Conservation (phyloP, 1,140 invertebrate species). For the Asbolus verrucosus region DNA sequence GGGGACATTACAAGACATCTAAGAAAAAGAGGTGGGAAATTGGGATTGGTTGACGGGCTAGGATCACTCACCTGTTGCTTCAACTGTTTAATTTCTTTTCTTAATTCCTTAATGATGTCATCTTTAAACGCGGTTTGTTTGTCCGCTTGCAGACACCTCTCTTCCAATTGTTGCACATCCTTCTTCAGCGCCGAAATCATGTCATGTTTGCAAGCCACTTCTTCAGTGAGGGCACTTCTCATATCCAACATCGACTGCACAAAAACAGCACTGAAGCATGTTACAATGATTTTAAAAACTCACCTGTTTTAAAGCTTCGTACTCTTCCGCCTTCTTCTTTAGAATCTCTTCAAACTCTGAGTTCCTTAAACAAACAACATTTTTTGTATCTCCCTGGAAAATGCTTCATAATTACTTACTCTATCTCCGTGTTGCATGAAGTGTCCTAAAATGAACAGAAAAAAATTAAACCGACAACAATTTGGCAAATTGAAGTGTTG, state of each 20-base stretch:
- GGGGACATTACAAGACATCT: not conserved
- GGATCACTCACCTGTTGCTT: conserved; percentile 55
- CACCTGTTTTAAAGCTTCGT: conserved; percentile 53
- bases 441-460: not conserved
- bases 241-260: conserved; percentile 63
- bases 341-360: conserved; percentile 36
- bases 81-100: conserved; percentile 66
- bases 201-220: conserved; percentile 69
- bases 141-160: conserved; percentile 65
- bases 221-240: conserved; percentile 65
- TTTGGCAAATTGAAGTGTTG: not conserved
- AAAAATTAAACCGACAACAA: too few relatives aligned
- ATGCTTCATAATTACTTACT: conserved; percentile 5
- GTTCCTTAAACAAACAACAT: conserved; percentile 13
- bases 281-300: too few relatives aligned
- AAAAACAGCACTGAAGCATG: too few relatives aligned
- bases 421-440: not conserved
- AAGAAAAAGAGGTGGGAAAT: not conserved
- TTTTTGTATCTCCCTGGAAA: too few relatives aligned
- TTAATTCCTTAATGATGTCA: conserved; percentile 69
- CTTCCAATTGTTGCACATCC: conserved; percentile 65
- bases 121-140: conserved; percentile 68
- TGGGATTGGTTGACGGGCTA: not conserved
- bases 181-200: conserved; percentile 63
- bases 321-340: conserved; percentile 49